Evolutionary conservation across 1,140 invertebrate genomes (phyloP).

Genomic region (Branchinecta lindahli): DNA sequence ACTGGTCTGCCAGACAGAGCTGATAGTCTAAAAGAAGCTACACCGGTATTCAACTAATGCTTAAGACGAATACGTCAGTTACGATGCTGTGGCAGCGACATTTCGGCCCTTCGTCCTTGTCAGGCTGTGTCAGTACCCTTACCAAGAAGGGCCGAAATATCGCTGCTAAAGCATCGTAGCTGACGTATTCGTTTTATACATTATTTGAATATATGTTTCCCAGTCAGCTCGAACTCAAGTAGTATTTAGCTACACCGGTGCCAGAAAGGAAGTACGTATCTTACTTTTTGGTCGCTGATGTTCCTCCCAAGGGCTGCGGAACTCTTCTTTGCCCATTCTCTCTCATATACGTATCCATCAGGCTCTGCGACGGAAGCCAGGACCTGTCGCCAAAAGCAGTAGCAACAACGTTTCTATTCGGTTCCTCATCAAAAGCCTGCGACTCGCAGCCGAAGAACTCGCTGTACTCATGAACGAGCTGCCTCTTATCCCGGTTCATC

Average conservation of each 20-base stretch:
- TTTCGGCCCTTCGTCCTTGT: no score
- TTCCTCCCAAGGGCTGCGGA: constrained; percentile 31
- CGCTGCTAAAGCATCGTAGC: no score
- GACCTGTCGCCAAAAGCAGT: constrained; percentile 70
- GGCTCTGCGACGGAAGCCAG: constrained; percentile 66
- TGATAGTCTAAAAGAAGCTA: no score
- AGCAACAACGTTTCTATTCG: constrained; percentile 82
- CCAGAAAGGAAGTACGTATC: not conserved
- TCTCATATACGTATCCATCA: constrained; percentile 57
- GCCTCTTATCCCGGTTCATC: constrained; percentile 79
- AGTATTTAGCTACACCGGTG: not conserved
- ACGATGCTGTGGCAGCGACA: no score
- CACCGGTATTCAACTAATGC: no score
- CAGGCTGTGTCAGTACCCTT: not conserved
- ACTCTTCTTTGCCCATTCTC: constrained; percentile 60
- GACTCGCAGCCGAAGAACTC: constrained; percentile 87
- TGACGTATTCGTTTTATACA: no score
- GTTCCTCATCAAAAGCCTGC: constrained; percentile 64
- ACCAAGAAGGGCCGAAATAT: not conserved
- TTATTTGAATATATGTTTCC: not conserved
- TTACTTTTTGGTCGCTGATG: not conserved
- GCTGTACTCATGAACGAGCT: constrained; percentile 81
- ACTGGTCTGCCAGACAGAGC: no score
- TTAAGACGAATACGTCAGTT: no score
- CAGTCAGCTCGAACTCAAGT: not conserved